Evolutionary conservation across 2,113 vertebrate genomes (phyloP).

Genomic region (Machaerirhynchus nigripectus): DNA sequence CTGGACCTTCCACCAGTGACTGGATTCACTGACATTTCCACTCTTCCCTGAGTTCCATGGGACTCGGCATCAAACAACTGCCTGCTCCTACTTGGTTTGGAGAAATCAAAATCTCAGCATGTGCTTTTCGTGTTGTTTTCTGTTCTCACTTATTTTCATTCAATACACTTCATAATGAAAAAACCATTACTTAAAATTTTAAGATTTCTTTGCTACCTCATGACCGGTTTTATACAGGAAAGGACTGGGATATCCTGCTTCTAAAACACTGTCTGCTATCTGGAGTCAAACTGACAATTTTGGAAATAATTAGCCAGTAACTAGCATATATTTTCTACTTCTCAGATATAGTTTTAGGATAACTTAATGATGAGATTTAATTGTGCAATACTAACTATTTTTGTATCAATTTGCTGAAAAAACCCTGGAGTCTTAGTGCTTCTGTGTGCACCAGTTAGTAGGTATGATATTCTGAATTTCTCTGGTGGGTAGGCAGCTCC

Average conservation of each 20-base stretch:
- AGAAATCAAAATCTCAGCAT: not conserved
- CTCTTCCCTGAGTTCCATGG: not conserved
- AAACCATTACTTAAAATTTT: not conserved
- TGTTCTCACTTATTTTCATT: not conserved
- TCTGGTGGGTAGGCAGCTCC: not conserved
- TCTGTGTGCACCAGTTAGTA: not conserved
- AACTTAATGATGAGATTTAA: not conserved
- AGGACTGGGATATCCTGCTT: not conserved
- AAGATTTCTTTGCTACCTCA: not conserved
- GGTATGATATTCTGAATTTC: not conserved
- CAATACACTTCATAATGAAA: not conserved
- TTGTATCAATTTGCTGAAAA: not conserved
- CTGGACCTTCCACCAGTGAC: fast-evolving
- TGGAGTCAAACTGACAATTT: not conserved
- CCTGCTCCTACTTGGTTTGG: not conserved
- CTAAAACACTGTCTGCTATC: not conserved
- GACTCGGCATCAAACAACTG: not conserved
- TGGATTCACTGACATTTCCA: not conserved
- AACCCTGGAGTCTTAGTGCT: not conserved
- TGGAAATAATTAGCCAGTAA: not conserved
- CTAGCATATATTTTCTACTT: not conserved
- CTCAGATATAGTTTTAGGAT: not conserved
- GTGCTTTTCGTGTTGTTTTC: not conserved
- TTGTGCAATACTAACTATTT: not conserved
- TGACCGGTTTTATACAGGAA: not conserved